phyloP scores from a whole-genome alignment of 53 echinoderm and acorn worm genomes.

The Arbacia lixula region DNA sequence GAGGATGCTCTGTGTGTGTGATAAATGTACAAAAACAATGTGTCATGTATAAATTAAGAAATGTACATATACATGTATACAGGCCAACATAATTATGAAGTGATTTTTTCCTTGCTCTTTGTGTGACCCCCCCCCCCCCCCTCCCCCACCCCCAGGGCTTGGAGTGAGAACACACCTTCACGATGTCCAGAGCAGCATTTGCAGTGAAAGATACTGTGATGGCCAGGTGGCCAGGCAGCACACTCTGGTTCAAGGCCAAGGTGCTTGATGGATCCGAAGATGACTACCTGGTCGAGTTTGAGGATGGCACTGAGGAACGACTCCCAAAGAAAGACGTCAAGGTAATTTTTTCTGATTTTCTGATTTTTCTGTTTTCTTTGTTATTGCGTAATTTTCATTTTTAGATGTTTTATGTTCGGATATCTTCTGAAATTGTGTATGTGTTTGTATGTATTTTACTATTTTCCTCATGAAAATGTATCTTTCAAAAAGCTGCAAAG shows the following conservation, averaged over 20 bases:
- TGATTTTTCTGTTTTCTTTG: background rate
- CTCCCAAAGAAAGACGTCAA: slow-evolving; percentile 65
- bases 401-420: background rate
- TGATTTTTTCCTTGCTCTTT: no score
- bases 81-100: no score
- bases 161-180: background rate
- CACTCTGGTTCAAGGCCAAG: slow-evolving; percentile 79
- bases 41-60: no score
- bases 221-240: slow-evolving; percentile 94
- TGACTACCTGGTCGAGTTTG: slow-evolving; percentile 71
- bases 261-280: slow-evolving; percentile 51
- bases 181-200: slow-evolving; percentile 18
- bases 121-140: no score
- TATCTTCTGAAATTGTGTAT: no score
- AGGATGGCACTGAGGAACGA: slow-evolving; percentile 82
- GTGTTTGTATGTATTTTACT: no score
- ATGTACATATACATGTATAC: no score
- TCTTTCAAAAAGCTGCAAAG: no score
- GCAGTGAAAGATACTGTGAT: slow-evolving; percentile 67
- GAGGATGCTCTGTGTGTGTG: no score
- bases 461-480: no score
- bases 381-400: background rate
- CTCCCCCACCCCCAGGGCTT: no score
- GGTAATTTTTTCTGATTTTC: slow-evolving; percentile 45
- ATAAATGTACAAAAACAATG: no score